These are phyloP conservation scores for Ptychochromis oligacanthus DNA, from an alignment of 2,113 vertebrate species.

Conservation along the genomic window DNA sequence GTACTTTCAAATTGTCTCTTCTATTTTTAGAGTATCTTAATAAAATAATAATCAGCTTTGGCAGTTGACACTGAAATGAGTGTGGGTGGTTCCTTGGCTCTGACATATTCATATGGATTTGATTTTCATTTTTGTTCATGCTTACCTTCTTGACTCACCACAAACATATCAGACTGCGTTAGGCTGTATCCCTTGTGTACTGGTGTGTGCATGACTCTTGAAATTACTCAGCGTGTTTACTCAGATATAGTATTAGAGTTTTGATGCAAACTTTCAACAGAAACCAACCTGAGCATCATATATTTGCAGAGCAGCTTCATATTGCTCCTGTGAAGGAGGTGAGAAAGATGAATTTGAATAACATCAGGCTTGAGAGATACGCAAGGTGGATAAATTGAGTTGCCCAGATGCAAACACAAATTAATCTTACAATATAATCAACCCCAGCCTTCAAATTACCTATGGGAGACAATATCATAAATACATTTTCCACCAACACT, in stretches of 20 bases:
- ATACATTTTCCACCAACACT: slow-evolving; percentile 47
- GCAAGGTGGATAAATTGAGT: slow-evolving; percentile 34
- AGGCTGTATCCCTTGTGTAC: slow-evolving; percentile 9
- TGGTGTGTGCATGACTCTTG: neutral
- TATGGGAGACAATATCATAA: slow-evolving; percentile 43
- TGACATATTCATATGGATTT: slow-evolving; percentile 2
- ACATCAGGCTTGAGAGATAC: slow-evolving; percentile 24
- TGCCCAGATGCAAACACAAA: slow-evolving; percentile 58
- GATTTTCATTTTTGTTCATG: slow-evolving; percentile 39
- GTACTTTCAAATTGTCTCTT: neutral
- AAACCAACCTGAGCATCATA: slow-evolving; percentile 89
- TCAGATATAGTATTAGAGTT: neutral
- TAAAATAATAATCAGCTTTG: slow-evolving; percentile 36
- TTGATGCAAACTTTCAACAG: neutral
- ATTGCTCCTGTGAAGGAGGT: slow-evolving; percentile 84
- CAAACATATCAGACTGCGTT: slow-evolving; percentile 41
- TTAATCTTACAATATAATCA: slow-evolving; percentile 67
- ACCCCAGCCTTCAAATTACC: slow-evolving; percentile 60
- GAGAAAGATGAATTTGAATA: slow-evolving; percentile 15
- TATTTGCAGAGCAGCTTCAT: slow-evolving; percentile 89
- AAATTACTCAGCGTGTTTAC: neutral
- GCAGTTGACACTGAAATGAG: neutral
- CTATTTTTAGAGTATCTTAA: slow-evolving; percentile 26
- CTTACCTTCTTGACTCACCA: slow-evolving; percentile 31
- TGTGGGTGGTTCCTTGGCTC: slow-evolving; percentile 5